Base-by-base conservation (phyloP, 37 sponge, comb jelly and placozoan genomes). In the Chondrosia reniformis region DNA sequence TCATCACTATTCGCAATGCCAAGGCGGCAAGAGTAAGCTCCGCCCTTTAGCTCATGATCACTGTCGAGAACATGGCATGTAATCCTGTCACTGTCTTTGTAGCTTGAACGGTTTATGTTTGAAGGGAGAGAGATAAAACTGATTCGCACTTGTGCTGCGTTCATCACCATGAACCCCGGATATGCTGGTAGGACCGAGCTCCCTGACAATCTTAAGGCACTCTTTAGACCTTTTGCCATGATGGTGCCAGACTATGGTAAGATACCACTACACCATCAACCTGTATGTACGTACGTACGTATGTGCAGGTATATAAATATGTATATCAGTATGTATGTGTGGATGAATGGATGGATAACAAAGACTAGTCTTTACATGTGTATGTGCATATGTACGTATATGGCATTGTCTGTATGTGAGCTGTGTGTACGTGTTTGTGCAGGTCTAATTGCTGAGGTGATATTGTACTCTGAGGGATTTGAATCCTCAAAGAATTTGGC, bases 151-250 rank as follows among this genome's bases (percentile, higher is more conserved):
- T 97, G 99, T 80, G 87, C 99, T 15, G 87, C 82, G n/a, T 97
- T 97, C 84, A 84, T 97, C 81, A 97, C 99, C 43, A 97, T 97
- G 99, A 97, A 97, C 65, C 99, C 99, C 28, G 99, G 99, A 46
- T 97, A 97, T 76, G 99, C 99, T 43, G 99, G 99, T 13, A 80
- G 99, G 22, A 97, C 99, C 45, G 99, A 97, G 71, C 83, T 97
- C 36, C 99, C 99, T 24, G 99, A 97, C 67, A 97, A 97, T 57
- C 80, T 97, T 67, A 97, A 97, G 80, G 95, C 99, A 12, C 90
- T 97, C 45, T 97, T 97, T 85, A 66, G 99, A 83, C 99, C 99
- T 10, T 97, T 97, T 78, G 95, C 99, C 27, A 97, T 97, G 99
- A 97, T 97, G 99, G 95, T 97, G 4, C 99, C 99, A 5, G 99